Percentiles rank a stretch among this genome's conserved stretches.
Evolutionary conservation across 2,113 vertebrate genomes (phyloP).

Genomic region (Hypocryptadius cinnamomeus): DNA sequence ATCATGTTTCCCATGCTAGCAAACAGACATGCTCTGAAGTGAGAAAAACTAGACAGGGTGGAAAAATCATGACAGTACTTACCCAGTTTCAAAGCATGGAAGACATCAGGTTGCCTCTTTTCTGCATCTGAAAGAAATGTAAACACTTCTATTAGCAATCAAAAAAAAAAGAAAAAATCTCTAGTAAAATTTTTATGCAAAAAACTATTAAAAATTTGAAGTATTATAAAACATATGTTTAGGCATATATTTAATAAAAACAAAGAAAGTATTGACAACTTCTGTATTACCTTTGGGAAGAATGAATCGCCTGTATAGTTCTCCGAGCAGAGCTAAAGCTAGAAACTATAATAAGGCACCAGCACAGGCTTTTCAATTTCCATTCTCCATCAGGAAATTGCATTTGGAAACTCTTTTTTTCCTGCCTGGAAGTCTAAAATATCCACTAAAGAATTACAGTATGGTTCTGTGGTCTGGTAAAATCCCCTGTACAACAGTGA

Average conservation of each 20-base stretch:
- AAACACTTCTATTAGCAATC: background rate
- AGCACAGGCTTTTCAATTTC: background rate
- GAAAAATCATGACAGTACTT: background rate
- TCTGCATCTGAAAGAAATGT: slow-evolving; percentile 80
- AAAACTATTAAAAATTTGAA: background rate
- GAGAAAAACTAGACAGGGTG: background rate
- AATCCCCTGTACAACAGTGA: background rate
- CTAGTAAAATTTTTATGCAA: background rate
- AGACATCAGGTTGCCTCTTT: slow-evolving; percentile 88
- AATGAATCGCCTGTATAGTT: background rate
- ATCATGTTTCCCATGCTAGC: background rate
- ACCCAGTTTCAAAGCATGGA: slow-evolving; percentile 92
- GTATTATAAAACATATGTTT: background rate
- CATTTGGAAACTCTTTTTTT: background rate
- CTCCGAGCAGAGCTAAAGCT: background rate
- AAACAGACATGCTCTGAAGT: background rate
- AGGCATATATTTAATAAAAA: background rate
- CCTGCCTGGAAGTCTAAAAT: background rate
- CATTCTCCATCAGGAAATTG: background rate
- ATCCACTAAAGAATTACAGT: background rate
- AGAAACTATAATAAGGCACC: background rate
- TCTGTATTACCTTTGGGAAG: background rate
- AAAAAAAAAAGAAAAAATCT: background rate
- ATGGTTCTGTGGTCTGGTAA: background rate
- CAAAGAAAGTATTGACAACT: background rate